phyloP scores from a whole-genome alignment of 2,888 invertebrate genomes.

The Zeuzera pyrina region DNA sequence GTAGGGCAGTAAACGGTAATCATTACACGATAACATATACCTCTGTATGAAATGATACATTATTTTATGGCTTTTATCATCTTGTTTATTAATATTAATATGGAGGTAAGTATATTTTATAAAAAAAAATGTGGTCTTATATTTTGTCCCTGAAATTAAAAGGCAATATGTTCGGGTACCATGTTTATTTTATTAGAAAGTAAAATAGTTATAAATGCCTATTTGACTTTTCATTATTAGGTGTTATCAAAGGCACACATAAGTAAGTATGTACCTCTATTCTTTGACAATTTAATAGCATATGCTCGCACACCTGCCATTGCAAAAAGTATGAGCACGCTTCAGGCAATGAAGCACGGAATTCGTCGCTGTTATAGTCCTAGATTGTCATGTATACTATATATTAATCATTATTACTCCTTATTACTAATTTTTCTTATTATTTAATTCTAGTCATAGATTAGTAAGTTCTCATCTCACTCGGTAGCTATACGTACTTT shows the following conservation, averaged over 20 bases:
- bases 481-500: too few species aligned
- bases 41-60: too few species aligned
- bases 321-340: constrained; percentile 70
- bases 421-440: not conserved
- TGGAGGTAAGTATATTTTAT: too few species aligned
- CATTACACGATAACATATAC: too few species aligned
- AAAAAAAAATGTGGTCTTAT: too few species aligned
- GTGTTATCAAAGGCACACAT: constrained; percentile 43
- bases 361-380: constrained; percentile 59
- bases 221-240: constrained; percentile 57
- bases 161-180: too few species aligned
- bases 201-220: constrained; percentile 10
- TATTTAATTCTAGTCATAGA: not conserved
- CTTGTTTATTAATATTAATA: too few species aligned
- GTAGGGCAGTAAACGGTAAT: too few species aligned
- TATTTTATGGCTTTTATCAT: too few species aligned
- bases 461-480: too few species aligned
- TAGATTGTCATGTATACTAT: constrained; percentile 63
- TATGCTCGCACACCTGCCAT: constrained; percentile 64
- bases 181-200: too few species aligned
- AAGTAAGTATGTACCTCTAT: constrained; percentile 45
- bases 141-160: too few species aligned
- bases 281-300: constrained; percentile 73
- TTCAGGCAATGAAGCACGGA: constrained; percentile 63
- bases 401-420: constrained; percentile 70